Conservation (phyloP, 2,797 vertebrate species). For the Perodicticus potto region DNA sequence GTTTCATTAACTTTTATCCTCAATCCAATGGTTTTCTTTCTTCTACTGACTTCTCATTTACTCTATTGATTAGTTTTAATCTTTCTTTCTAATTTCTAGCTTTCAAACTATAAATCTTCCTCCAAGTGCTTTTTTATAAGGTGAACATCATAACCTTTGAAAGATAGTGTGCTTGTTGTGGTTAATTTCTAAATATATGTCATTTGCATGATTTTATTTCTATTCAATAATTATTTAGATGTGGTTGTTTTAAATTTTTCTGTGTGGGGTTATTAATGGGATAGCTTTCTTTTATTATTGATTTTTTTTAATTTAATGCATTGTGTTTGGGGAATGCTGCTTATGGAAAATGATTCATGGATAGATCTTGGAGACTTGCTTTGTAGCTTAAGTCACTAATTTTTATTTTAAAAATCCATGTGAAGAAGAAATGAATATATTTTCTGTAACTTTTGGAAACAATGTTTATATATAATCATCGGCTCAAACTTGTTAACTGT, state of each 20-base stretch:
- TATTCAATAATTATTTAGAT: slow-evolving; percentile 15
- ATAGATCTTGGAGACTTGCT: background rate
- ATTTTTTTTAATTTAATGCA: slow-evolving; percentile 26
- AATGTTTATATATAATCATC: background rate
- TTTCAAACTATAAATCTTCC: slow-evolving; percentile 4
- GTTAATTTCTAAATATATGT: slow-evolving; percentile 6
- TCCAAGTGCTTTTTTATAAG: background rate
- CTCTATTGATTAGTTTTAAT: background rate
- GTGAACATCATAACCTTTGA: slow-evolving; percentile 20
- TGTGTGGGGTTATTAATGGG: background rate
- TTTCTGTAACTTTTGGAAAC: background rate
- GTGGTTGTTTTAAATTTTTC: slow-evolving; percentile 40
- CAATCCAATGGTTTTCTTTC: background rate
- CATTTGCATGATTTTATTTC: slow-evolving; percentile 34
- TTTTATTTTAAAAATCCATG: background rate
- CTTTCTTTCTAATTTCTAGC: background rate
- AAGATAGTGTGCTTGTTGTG: background rate
- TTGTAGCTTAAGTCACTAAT: background rate
- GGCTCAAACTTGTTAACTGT: background rate
- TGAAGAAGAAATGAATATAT: background rate
- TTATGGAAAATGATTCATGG: background rate
- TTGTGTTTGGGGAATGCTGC: background rate
- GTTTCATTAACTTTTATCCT: background rate
- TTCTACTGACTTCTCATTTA: background rate
- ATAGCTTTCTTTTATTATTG: background rate